Evolutionary conservation across 2,888 invertebrate species (phyloP), one percentile per base, ranked within the genome.

Genomic region (Chloroclystis v-ata): DNA sequence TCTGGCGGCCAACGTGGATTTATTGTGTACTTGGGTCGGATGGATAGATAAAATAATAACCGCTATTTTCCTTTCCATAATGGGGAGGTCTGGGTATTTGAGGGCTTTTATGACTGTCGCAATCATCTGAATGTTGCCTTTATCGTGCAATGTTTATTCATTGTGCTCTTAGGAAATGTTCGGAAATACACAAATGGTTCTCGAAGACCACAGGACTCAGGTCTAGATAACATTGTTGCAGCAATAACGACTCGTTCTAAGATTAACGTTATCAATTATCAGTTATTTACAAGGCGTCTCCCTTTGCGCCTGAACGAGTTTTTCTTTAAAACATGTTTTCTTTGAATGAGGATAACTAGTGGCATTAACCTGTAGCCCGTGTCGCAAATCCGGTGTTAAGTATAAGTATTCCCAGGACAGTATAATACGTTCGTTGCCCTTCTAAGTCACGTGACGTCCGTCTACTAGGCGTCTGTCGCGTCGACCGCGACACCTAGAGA

Each of bases 371-470:
- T 38, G 38, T 38, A 28, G 42, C 28, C 35, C 12, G 42, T 26
- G 37, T 43, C 35, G 44, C 45, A 49, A 41, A 37, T 49, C 49
- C 49, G 45, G 49, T 14, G 43, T 7, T 46, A 5, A 32, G n/a
- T 40, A n/a, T n/a, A 44, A 20, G 39, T 50, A 39, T 47, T 46
- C 46, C 49, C 47, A 56, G 68, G 69, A 69, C 69, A 69, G 69
- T 65, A 69, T 75, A 74, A 77, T 73, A 71, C 73, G 75, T 75
- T 75, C 75, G 65, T 75, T 74, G 73, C 72, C 70, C 60, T 52
- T 41, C 45, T n/a, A 20, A 35, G 52, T 32, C 51, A 45, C 51
- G 52, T 49, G 53, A 53, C 52, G 48, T 51, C 49, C 51, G 54
- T 55, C 47, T 43, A 44, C 20, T 20, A 20, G 44, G 29, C 42